Evolutionary conservation across 2,113 vertebrate genomes (phyloP).

Genomic region (Scomber scombrus): DNA sequence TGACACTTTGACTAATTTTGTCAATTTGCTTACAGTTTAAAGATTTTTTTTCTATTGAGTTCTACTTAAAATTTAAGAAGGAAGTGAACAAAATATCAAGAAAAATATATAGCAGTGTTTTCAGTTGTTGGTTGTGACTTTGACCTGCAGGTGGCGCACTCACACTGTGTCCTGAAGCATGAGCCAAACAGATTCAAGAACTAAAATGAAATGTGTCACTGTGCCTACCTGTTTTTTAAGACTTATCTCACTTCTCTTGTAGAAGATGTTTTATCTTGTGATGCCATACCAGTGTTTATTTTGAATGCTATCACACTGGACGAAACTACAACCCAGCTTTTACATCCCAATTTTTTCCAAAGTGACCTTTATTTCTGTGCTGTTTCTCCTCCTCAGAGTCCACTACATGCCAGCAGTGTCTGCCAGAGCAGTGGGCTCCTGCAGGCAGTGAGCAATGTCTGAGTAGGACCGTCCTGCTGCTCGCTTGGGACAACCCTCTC

Average conservation of each 20-base stretch:
- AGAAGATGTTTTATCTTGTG: too few species aligned
- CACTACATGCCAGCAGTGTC: conserved; percentile 83
- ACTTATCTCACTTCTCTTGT: neutral
- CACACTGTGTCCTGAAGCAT: neutral
- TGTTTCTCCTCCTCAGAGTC: conserved; percentile 72
- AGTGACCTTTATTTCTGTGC: neutral
- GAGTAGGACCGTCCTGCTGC: conserved; percentile 71
- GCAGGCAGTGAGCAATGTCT: conserved; percentile 77
- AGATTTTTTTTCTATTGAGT: too few species aligned
- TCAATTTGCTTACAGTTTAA: too few species aligned
- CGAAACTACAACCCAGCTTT: neutral
- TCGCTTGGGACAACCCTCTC: conserved; percentile 77
- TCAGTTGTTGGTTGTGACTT: conserved; percentile 1
- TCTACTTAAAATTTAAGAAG: neutral
- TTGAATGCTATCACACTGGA: neutral
- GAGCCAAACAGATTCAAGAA: neutral
- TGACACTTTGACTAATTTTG: too few species aligned
- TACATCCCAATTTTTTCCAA: neutral
- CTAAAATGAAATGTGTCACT: neutral
- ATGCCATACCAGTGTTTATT: neutral
- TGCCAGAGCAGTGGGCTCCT: conserved; percentile 81
- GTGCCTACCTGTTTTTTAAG: neutral
- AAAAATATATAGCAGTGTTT: neutral
- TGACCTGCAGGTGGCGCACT: conserved; percentile 66
- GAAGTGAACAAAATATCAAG: neutral